Conservation (phyloP, 1,140 invertebrate genomes). For the Coelopa frigida region DNA sequence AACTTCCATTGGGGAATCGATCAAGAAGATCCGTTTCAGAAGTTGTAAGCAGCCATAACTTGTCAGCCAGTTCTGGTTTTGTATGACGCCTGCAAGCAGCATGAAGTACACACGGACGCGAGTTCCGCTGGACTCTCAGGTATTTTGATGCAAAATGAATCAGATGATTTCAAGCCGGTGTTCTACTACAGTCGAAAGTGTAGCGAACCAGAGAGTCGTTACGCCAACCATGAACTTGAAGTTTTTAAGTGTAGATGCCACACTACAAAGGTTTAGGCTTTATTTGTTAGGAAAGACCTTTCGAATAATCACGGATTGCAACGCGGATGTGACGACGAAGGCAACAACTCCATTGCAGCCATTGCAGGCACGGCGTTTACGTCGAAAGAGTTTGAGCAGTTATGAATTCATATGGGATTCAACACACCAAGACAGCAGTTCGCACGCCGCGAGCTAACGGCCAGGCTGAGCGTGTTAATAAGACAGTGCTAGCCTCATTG, state of each 20-base stretch:
- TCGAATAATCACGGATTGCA: slow-evolving; percentile 2
- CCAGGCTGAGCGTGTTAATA: slow-evolving; percentile 18
- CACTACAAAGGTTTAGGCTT: neutral
- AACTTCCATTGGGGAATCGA: neutral
- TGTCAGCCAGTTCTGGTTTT: neutral
- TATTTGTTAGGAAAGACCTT: slow-evolving; percentile 2
- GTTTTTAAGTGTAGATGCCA: slow-evolving; percentile 10
- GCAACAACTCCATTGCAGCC: no score
- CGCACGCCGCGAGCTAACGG: slow-evolving; percentile 28
- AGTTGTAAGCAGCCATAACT: neutral
- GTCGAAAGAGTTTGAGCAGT: slow-evolving; percentile 21
- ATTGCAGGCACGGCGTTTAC: slow-evolving; percentile 36
- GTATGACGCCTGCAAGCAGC: neutral
- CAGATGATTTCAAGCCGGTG: neutral
- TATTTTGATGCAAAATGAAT: neutral
- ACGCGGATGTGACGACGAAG: no score
- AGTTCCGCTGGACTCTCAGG: neutral
- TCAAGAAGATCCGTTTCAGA: neutral
- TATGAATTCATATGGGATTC: slow-evolving; percentile 21
- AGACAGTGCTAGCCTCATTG: slow-evolving; percentile 6
- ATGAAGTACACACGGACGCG: neutral
- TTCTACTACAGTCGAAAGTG: slow-evolving; percentile 14
- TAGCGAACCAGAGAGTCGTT: slow-evolving; percentile 17
- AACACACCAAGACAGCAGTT: slow-evolving; percentile 31
- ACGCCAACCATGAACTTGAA: slow-evolving; percentile 23